Conservation (phyloP, 2,888 invertebrate species). For the Xanthia togata region DNA sequence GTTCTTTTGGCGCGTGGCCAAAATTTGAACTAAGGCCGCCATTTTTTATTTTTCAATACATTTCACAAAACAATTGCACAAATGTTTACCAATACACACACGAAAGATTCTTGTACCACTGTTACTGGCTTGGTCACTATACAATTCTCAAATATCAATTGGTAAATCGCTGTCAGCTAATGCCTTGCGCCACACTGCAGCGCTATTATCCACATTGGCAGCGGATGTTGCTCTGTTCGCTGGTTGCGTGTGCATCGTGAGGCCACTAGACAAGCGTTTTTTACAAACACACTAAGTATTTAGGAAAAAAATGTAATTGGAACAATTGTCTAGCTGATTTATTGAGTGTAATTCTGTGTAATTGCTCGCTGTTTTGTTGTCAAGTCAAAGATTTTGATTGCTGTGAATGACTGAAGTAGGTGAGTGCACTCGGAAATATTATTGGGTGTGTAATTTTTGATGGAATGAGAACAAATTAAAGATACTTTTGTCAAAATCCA, state of each 20-base stretch:
- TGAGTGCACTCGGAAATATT: neutral
- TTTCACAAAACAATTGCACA: neutral
- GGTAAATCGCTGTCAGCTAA: constrained; percentile 26
- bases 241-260: constrained; percentile 59
- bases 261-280: constrained; percentile 69
- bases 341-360: constrained; percentile 26
- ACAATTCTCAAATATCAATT: neutral
- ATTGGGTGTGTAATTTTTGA: too few relatives aligned
- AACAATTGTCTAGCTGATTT: constrained; percentile 31
- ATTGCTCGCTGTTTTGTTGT: constrained; percentile 13
- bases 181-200: constrained; percentile 34
- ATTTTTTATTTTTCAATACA: neutral
- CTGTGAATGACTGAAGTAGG: constrained; percentile 17
- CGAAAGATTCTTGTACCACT: neutral
- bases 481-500: too few relatives aligned
- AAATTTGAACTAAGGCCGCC: neutral
- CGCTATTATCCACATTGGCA: constrained; percentile 39
- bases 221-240: constrained; percentile 64
- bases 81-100: neutral
- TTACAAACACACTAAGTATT: neutral
- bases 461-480: too few relatives aligned
- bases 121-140: neutral
- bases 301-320: constrained; percentile 11
- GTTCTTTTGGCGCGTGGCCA: neutral
- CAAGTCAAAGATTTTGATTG: constrained; percentile 6